Evolutionary conservation across 1,140 invertebrate species (phyloP).

Genomic region (Berghia stephanieae): DNA sequence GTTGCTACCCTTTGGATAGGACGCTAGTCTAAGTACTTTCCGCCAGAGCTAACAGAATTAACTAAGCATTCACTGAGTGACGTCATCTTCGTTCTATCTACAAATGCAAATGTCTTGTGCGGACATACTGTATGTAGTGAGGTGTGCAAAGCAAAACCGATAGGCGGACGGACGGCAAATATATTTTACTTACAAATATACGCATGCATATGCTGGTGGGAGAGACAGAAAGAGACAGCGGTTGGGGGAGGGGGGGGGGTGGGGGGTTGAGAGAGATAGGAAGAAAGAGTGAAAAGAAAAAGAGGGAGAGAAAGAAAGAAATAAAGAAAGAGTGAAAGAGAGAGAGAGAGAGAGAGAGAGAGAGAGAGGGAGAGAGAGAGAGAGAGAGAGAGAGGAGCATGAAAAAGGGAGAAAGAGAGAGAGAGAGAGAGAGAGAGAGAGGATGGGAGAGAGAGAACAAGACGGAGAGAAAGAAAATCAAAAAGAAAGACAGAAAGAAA

Average conservation of each 20-base stretch:
- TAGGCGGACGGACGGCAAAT: too few relatives aligned
- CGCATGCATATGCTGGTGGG: too few relatives aligned
- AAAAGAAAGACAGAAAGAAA: constrained; percentile 5
- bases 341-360: background rate
- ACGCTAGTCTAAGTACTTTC: too few relatives aligned
- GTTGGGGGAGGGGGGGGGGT: background rate
- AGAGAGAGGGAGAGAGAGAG: background rate
- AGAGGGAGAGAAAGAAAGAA: background rate
- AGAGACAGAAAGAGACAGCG: background rate
- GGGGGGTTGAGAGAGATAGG: background rate
- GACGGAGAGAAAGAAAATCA: background rate
- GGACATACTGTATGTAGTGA: too few relatives aligned
- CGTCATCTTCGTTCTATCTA: too few relatives aligned
- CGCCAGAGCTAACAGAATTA: too few relatives aligned
- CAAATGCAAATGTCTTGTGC: too few relatives aligned
- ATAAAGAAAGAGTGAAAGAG: background rate
- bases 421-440: constrained; percentile 5
- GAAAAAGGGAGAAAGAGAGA: background rate
- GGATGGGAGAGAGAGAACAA: background rate
- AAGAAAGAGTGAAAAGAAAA: background rate
- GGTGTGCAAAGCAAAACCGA: too few relatives aligned
- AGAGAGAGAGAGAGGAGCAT: background rate
- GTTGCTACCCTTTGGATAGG: too few relatives aligned
- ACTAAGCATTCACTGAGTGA: too few relatives aligned
- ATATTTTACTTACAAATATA: too few relatives aligned